These are phyloP conservation scores for Ceyx melanurus DNA, from an alignment of 2,113 vertebrate species.

Conservation along the genomic window DNA sequence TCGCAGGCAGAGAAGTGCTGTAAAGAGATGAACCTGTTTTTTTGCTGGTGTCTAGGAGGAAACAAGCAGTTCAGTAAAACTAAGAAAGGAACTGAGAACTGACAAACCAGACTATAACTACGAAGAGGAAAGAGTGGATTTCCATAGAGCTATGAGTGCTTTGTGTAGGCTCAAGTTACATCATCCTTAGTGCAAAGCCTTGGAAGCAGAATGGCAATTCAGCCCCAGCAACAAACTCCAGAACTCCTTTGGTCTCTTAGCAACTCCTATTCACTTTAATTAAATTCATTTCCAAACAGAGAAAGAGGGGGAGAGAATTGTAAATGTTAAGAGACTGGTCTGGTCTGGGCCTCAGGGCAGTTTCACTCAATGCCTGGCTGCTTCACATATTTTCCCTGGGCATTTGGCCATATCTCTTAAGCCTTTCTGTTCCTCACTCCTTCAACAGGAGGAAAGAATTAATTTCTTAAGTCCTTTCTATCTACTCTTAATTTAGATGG, in stretches of 20 bases:
- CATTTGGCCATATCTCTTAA: neutral
- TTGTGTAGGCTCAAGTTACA: neutral
- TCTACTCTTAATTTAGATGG: neutral
- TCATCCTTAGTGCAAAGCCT: neutral
- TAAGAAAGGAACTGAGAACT: neutral
- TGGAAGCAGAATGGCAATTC: constrained; percentile 27
- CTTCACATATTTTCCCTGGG: neutral
- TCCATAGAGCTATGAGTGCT: neutral
- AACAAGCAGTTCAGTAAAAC: neutral
- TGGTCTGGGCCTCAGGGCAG: neutral
- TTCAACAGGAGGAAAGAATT: neutral
- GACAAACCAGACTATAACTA: neutral
- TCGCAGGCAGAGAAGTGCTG: neutral
- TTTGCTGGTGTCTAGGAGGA: neutral
- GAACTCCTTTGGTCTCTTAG: constrained; percentile 57
- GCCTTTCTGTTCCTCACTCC: neutral
- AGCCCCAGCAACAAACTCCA: constrained; percentile 51
- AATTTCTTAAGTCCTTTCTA: neutral
- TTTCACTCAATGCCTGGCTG: constrained; percentile 2
- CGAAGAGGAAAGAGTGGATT: neutral
- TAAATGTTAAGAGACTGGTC: constrained; percentile 1
- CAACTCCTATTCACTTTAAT: constrained; percentile 62
- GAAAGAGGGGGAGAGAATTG: constrained; percentile 13
- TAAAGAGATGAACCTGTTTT: neutral
- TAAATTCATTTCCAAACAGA: constrained; percentile 49